Base-by-base conservation (phyloP, 2,797 vertebrate species). In the Eospalax fontanierii region DNA sequence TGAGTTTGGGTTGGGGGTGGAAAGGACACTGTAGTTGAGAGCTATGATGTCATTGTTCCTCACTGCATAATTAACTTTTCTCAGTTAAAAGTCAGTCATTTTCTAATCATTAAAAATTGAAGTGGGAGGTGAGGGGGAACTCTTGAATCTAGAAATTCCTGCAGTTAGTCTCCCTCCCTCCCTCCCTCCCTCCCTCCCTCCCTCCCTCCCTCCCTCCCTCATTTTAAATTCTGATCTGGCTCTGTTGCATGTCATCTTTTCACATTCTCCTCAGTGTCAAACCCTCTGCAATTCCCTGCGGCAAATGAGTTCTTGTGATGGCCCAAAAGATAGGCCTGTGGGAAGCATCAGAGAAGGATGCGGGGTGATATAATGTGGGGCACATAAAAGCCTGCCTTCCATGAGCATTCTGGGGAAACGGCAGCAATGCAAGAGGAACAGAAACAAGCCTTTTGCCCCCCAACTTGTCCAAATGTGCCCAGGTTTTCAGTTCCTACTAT, bases 321-420 rank as follows among this genome's bases (percentile, higher is more conserved):
- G 93, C 75, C 91, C 43, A 3, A 71, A 88, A 84, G 82, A 75
- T 12, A 94, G 84, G 74, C 70, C 79, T 89, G 57, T 43, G 84
- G 9, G 66, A 75, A 66, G 61, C 93, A 10, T 40, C 78, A 76
- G 83, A 50, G 70, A 81, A 38, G 87, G 73, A 26, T 40, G 28
- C 18, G 4, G 40, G 4, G 73, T 63, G 81, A 6, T 63, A 33
- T 26, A 38, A 21, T 12, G 0, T 68, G 68, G 40, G 43, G 50
- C 46, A 73, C 78, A 79, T 46, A 80, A 79, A 92, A 82, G 35
- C 75, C 28, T 28, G 0, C 22, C 50, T 65, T 50, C 81, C 0
- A 0, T 0, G 70, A 65, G 59, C 30, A 33, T 19, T 65, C 35
- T 0, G 6, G 88, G 70, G 30, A 40, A 26, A 43, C 3, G 0